Evolutionary conservation across 1,140 invertebrate genomes (phyloP).

Genomic region (Philaenus spumarius): DNA sequence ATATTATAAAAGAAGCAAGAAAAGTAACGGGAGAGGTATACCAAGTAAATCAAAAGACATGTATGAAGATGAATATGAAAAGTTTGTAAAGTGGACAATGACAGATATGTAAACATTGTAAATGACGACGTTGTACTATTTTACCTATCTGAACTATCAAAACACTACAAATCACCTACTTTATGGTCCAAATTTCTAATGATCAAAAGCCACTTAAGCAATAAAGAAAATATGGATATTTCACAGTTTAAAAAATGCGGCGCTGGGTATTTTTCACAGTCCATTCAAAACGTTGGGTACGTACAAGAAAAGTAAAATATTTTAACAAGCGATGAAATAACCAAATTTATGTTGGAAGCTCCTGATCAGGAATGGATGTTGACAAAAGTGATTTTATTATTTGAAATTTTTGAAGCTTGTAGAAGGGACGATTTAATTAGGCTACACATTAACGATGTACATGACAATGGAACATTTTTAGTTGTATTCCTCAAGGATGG

Average conservation of each 20-base stretch:
- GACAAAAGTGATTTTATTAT: slow-evolving; percentile 1
- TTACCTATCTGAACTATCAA: no score
- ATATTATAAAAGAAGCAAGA: no score
- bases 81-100: no score
- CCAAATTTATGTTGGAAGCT: neutral
- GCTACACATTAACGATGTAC: neutral
- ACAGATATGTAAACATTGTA: no score
- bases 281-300: no score
- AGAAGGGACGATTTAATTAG: neutral
- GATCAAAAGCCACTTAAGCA: neutral
- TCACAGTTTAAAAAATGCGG: neutral
- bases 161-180: no score
- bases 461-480: slow-evolving; percentile 2
- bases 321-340: neutral
- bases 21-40: no score
- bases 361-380: neutral
- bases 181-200: no score
- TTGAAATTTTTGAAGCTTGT: neutral
- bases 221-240: neutral
- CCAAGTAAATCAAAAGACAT: no score
- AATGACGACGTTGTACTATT: neutral
- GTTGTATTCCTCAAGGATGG: neutral
- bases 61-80: no score
- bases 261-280: no score
- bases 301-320: neutral